Conservation (phyloP, 2,113 vertebrate species). For the Lontra canadensis region DNA sequence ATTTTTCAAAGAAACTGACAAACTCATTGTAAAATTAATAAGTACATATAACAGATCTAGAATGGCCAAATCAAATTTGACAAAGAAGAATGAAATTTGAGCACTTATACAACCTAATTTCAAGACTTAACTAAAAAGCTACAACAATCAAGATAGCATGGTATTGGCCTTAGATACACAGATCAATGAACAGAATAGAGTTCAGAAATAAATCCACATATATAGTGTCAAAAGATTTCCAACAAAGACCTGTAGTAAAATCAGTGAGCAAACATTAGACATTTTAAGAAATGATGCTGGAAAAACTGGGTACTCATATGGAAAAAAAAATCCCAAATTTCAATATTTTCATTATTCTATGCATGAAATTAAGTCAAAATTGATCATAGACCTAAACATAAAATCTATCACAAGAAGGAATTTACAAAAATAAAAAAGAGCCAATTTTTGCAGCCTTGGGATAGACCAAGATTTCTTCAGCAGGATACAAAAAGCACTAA, state of each 20-base stretch:
- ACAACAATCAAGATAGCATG: neutral
- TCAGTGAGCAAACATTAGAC: neutral
- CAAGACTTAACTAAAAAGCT: neutral
- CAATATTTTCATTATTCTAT: neutral
- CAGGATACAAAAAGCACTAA: neutral
- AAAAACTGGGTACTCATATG: neutral
- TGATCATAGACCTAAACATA: neutral
- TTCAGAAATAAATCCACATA: neutral
- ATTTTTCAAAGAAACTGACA: constrained; percentile 3
- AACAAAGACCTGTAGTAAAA: neutral
- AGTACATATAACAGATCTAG: neutral
- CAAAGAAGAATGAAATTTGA: neutral
- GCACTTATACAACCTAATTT: neutral
- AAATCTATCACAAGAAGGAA: neutral
- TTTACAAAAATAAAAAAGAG: neutral
- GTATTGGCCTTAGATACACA: neutral
- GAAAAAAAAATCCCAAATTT: neutral
- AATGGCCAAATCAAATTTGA: neutral
- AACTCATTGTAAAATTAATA: neutral
- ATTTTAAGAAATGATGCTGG: neutral
- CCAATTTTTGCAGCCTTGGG: neutral
- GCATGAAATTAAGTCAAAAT: neutral
- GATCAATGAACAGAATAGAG: neutral
- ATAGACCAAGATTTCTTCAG: neutral
- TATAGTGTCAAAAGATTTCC: neutral